phyloP scores from a whole-genome alignment of 2,888 invertebrate genomes.

The Pterostichus niger region DNA sequence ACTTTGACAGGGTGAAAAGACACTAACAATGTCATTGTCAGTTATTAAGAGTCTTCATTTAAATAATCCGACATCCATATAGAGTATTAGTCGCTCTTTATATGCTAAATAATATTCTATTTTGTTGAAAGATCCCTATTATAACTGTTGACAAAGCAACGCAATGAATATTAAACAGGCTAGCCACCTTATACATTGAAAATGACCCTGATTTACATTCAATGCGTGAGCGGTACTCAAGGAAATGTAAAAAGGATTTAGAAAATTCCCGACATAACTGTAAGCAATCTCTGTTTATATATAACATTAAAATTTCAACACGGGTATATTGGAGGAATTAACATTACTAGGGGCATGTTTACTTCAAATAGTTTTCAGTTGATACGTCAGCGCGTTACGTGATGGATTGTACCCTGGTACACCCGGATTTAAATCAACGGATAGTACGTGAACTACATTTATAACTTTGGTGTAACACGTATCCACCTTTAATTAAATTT shows the following conservation, averaged over 20 bases:
- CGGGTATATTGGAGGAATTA: background rate
- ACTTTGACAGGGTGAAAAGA: too few species aligned
- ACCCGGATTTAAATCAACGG: too few species aligned
- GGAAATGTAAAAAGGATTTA: slow-evolving; percentile 2
- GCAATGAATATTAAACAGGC: slow-evolving; percentile 8
- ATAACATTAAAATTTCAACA: background rate
- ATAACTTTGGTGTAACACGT: too few species aligned
- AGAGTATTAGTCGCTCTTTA: slow-evolving; percentile 7
- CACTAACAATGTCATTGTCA: background rate
- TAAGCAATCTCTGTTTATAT: background rate
- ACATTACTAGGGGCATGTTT: background rate
- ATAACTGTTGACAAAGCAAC: background rate
- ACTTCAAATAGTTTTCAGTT: too few species aligned
- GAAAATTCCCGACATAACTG: slow-evolving; percentile 19
- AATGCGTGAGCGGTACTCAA: slow-evolving; percentile 7
- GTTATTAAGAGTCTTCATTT: background rate
- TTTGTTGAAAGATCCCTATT: slow-evolving; percentile 23
- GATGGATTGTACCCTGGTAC: too few species aligned
- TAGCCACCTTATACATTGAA: slow-evolving; percentile 2
- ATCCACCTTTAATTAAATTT: too few species aligned
- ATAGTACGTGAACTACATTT: too few species aligned
- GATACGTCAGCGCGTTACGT: too few species aligned
- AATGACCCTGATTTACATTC: slow-evolving; percentile 29
- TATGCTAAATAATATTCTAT: slow-evolving; percentile 20
- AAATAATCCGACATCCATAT: background rate